Conservation (phyloP, 2,113 vertebrate genomes). For the Lepus americanus region DNA sequence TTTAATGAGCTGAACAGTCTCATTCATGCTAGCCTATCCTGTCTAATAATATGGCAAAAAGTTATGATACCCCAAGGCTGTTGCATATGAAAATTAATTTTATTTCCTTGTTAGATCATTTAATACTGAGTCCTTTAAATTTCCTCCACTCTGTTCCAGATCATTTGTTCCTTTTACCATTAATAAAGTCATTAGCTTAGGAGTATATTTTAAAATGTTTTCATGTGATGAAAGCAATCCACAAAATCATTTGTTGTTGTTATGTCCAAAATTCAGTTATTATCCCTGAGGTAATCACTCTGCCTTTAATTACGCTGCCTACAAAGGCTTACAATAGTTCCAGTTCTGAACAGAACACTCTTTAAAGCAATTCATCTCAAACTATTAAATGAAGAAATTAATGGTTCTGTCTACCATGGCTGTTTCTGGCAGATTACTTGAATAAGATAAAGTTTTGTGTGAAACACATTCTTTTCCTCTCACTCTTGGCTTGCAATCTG, state of each 20-base stretch:
- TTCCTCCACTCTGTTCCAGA: conserved; percentile 67
- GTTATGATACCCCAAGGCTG: conserved; percentile 55
- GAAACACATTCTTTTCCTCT: conserved; percentile 62
- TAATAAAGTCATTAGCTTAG: conserved; percentile 69
- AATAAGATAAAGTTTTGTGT: conserved; percentile 75
- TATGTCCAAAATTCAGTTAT: conserved; percentile 58
- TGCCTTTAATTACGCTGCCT: conserved; percentile 72
- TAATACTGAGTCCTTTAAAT: conserved; percentile 72
- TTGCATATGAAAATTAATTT: conserved; percentile 76
- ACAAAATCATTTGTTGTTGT: conserved; percentile 44
- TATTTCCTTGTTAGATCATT: conserved; percentile 61
- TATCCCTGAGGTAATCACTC: conserved; percentile 61
- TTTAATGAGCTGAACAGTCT: conserved; percentile 7
- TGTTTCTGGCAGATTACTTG: conserved; percentile 69
- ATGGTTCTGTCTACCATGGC: conserved; percentile 68
- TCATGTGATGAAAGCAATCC: conserved; percentile 59
- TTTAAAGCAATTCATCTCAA: conserved; percentile 70
- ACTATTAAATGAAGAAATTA: conserved; percentile 76
- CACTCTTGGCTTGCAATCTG: conserved; percentile 46
- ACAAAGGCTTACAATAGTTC: conserved; percentile 8
- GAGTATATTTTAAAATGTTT: conserved; percentile 63
- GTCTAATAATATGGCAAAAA: conserved; percentile 75
- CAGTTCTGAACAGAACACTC: conserved; percentile 53
- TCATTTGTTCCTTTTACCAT: conserved; percentile 39
- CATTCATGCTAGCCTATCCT: background rate